These are phyloP conservation scores for Zaprionus vittiger DNA, from an alignment of 1,140 invertebrate species.

Conservation along the genomic window DNA sequence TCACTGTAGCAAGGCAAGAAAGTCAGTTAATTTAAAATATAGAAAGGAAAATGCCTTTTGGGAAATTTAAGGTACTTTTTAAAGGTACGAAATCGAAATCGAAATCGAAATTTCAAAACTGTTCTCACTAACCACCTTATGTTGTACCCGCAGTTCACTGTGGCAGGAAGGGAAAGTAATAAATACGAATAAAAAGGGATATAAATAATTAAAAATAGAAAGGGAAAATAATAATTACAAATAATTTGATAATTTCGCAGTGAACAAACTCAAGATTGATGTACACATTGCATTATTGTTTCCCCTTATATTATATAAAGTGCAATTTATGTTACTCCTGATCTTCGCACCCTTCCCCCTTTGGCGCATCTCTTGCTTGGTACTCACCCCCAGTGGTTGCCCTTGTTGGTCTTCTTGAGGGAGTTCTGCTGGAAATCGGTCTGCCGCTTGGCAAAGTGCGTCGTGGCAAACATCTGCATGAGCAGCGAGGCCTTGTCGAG, in stretches of 20 bases:
- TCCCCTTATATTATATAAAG: no score
- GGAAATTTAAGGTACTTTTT: background rate
- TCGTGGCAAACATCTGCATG: slow-evolving; percentile 96
- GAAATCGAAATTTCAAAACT: background rate
- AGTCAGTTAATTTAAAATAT: background rate
- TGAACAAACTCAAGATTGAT: no score
- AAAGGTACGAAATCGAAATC: background rate
- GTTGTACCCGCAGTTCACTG: no score
- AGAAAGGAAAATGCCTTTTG: background rate
- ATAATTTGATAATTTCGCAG: no score
- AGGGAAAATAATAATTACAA: no score
- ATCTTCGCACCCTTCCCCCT: background rate
- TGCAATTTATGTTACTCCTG: background rate
- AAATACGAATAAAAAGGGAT: no score
- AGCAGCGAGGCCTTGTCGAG: slow-evolving; percentile 94
- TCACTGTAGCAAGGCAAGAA: slow-evolving; percentile 87
- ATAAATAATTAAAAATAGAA: no score
- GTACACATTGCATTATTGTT: no score
- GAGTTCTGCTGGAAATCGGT: slow-evolving; percentile 91
- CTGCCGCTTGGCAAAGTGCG: slow-evolving; percentile 90
- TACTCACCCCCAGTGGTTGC: slow-evolving; percentile 95
- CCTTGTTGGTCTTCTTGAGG: slow-evolving; percentile 93
- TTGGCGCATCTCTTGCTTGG: slow-evolving; percentile 20
- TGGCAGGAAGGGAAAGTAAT: background rate
- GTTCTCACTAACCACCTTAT: no score